A percentile compares a stretch with the other conserved stretches of the same genome.
These are phyloP conservation scores for Amyelois transitella DNA, from an alignment of 1,140 invertebrate species.

Conservation along the genomic window DNA sequence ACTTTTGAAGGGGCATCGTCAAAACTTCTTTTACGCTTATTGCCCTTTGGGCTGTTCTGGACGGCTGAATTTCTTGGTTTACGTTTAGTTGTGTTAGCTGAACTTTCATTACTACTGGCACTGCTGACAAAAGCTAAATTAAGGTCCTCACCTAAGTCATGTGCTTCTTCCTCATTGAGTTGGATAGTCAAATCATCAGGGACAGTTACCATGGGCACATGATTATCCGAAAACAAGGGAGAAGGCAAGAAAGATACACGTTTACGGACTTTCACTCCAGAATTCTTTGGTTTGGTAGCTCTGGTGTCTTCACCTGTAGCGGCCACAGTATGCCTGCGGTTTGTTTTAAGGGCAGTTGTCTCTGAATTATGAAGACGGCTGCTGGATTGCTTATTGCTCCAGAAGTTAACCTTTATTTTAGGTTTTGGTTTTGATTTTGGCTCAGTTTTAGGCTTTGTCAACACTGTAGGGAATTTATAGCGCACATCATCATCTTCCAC, in stretches of 20 bases:
- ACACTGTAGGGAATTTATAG: constrained; percentile 48
- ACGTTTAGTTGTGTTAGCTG: constrained; percentile 16
- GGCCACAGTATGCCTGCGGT: constrained; percentile 44
- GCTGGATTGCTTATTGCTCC: constrained; percentile 52
- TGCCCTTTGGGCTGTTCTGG: constrained; percentile 36
- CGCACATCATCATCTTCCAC: constrained; percentile 52
- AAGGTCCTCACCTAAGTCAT: constrained; percentile 52
- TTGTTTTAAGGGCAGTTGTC: constrained; percentile 32
- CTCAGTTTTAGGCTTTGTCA: constrained; percentile 35
- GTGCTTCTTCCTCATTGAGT: constrained; percentile 60
- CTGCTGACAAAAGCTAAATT: constrained; percentile 44
- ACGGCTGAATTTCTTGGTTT: constrained; percentile 30
- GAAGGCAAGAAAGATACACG: constrained; percentile 59
- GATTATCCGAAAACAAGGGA: constrained; percentile 56
- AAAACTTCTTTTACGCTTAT: constrained; percentile 40
- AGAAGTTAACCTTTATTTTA: constrained; percentile 68
- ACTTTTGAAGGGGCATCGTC: constrained; percentile 26
- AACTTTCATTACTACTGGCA: constrained; percentile 17
- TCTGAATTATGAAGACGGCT: constrained; percentile 30
- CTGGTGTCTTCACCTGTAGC: constrained; percentile 16
- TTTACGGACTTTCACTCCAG: constrained; percentile 49
- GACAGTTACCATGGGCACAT: constrained; percentile 66
- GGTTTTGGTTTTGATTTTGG: constrained; percentile 51
- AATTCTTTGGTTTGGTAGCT: constrained; percentile 36
- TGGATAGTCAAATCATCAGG: constrained; percentile 66